A percentile compares a stretch with the other conserved stretches of the same genome.
phyloP scores from a whole-genome alignment of 2,113 vertebrate genomes.

The Hirundichthys speculiger region DNA sequence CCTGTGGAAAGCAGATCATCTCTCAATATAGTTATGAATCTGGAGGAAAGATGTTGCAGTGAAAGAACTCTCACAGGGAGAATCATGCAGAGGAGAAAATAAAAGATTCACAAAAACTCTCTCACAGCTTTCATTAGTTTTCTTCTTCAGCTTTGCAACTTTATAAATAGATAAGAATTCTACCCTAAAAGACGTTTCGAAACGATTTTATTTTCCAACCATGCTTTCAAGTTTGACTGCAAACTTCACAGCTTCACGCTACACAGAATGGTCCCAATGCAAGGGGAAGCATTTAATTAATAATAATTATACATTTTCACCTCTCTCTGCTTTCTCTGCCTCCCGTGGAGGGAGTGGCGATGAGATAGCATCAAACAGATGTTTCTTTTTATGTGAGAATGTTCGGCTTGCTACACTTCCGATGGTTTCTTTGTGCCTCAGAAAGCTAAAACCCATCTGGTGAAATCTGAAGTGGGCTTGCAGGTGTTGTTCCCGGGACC shows the following conservation, averaged over 20 bases:
- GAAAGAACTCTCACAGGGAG: neutral
- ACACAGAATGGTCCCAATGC: neutral
- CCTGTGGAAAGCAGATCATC: conserved; percentile 39
- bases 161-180: neutral
- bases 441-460: conserved; percentile 23
- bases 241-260: neutral
- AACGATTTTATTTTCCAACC: neutral
- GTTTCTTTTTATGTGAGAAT: conserved; percentile 17
- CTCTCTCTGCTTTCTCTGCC: neutral
- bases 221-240: neutral
- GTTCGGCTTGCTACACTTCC: conserved; percentile 7
- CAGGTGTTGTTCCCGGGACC: conserved; percentile 19
- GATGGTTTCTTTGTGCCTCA: conserved; percentile 6
- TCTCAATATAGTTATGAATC: conserved; percentile 59
- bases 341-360: neutral
- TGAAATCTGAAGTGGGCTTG: conserved; percentile 9
- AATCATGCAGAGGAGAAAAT: too few relatives aligned
- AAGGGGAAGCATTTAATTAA: neutral
- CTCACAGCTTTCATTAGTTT: neutral
- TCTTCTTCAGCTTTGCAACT: neutral
- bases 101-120: too few relatives aligned
- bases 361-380: conserved; percentile 4
- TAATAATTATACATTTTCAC: neutral
- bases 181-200: neutral
- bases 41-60: neutral